phyloP scores from a whole-genome alignment of 2,888 invertebrate species.

The Heliothis peltigera region DNA sequence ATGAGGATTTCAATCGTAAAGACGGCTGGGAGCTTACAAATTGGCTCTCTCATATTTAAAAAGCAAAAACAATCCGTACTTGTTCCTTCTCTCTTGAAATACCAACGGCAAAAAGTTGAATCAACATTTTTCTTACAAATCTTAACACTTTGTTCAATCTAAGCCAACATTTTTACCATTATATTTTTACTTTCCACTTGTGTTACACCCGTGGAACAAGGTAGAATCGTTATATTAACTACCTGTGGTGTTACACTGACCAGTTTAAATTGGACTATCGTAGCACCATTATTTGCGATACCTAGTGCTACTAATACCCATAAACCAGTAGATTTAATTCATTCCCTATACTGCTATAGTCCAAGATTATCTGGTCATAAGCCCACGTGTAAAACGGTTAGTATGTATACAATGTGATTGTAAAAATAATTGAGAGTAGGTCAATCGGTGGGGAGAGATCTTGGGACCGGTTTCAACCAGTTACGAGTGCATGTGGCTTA shows the following conservation, averaged over 20 bases:
- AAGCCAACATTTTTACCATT: not conserved
- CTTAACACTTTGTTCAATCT: constrained; percentile 4
- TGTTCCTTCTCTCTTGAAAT: constrained; percentile 1
- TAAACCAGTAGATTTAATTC: not conserved
- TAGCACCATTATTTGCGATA: not conserved
- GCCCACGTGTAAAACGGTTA: constrained; percentile 40
- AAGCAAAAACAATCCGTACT: constrained; percentile 17
- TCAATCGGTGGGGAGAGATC: constrained; percentile 57
- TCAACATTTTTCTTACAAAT: constrained; percentile 13
- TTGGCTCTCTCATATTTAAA: constrained; percentile 13
- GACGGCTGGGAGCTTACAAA: constrained; percentile 18
- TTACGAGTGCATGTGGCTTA: constrained; percentile 40
- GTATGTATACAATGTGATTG: constrained; percentile 58
- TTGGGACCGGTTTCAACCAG: constrained; percentile 54
- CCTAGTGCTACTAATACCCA: not conserved
- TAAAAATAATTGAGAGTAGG: constrained; percentile 61
- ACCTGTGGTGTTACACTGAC: not conserved
- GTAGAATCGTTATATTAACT: constrained; percentile 4
- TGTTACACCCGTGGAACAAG: not conserved
- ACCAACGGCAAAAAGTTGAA: constrained; percentile 5
- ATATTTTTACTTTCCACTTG: constrained; percentile 17
- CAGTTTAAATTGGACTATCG: not conserved
- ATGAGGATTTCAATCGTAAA: constrained; percentile 7
- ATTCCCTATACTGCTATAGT: constrained; percentile 10
- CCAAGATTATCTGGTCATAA: not conserved